These are phyloP conservation scores for Ligdia adustata DNA, from an alignment of 2,888 invertebrate genomes.

Conservation along the genomic window DNA sequence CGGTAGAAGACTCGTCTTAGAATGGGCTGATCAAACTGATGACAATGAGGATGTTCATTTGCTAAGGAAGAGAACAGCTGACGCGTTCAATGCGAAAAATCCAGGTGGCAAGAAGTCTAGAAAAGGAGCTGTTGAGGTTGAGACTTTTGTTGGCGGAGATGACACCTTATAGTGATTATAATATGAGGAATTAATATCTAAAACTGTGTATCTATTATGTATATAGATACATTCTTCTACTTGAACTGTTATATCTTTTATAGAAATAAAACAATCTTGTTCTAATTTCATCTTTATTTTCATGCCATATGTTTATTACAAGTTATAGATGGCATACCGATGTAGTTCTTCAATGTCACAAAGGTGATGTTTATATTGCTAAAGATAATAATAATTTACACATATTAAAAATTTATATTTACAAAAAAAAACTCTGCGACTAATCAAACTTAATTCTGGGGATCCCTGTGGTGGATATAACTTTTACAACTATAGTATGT, in stretches of 20 bases:
- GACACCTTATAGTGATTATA: slow-evolving; percentile 33
- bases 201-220: neutral
- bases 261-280: slow-evolving; percentile 25
- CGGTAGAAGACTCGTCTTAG: slow-evolving; percentile 96
- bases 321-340: slow-evolving; percentile 42
- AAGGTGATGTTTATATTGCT: slow-evolving; percentile 23
- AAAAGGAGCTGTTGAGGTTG: slow-evolving; percentile 74
- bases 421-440: slow-evolving; percentile 20
- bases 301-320: slow-evolving; percentile 45
- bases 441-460: slow-evolving; percentile 9
- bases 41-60: slow-evolving; percentile 89
- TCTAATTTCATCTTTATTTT: slow-evolving; percentile 58
- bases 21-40: slow-evolving; percentile 94
- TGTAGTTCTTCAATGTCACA: slow-evolving; percentile 24
- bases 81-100: slow-evolving; percentile 69
- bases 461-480: slow-evolving; percentile 1
- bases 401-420: slow-evolving; percentile 17
- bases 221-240: neutral
- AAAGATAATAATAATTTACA: slow-evolving; percentile 23
- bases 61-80: slow-evolving; percentile 93
- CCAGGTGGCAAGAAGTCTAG: slow-evolving; percentile 77
- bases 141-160: slow-evolving; percentile 69
- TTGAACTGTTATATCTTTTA: too few relatives aligned
- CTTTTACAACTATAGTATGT: slow-evolving; percentile 1
- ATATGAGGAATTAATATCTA: too few relatives aligned